Conservation (phyloP, 2,113 vertebrate genomes). For the Hippocampus mohnikei region DNA sequence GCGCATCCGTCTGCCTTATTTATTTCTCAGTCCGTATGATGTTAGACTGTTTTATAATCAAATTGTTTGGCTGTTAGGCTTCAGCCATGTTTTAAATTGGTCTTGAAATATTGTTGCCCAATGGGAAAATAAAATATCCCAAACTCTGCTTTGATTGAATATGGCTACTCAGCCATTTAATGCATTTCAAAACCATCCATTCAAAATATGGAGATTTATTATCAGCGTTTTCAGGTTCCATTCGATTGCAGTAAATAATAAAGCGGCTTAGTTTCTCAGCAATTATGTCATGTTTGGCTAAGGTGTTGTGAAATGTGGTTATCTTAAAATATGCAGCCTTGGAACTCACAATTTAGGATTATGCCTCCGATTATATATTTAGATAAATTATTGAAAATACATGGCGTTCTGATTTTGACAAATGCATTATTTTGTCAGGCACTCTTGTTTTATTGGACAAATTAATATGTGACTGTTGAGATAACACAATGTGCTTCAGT, state of each 20-base stretch:
- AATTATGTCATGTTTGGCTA: neutral
- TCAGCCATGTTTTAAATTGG: neutral
- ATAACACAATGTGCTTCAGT: slow-evolving; percentile 21
- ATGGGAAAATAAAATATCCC: neutral
- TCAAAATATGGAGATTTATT: neutral
- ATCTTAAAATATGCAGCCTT: slow-evolving; percentile 1
- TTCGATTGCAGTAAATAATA: neutral
- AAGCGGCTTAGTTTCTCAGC: neutral
- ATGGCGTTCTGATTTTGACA: slow-evolving; percentile 30
- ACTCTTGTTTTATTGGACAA: neutral
- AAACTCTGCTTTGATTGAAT: neutral
- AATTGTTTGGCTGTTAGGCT: neutral
- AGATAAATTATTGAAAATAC: slow-evolving; percentile 1
- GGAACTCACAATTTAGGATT: neutral
- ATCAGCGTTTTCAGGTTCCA: neutral
- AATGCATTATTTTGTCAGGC: slow-evolving; percentile 18
- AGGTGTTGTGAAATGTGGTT: slow-evolving; percentile 5
- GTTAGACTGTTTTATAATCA: neutral
- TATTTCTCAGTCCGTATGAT: neutral
- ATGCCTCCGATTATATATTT: neutral
- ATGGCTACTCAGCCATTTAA: neutral
- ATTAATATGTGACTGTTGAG: slow-evolving; percentile 13
- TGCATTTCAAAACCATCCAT: neutral
- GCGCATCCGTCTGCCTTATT: neutral
- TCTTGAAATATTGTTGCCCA: neutral